Conservation (phyloP, 35 echinoderm and acorn worm genomes). For the Strongylocentrotus purpuratus region DNA sequence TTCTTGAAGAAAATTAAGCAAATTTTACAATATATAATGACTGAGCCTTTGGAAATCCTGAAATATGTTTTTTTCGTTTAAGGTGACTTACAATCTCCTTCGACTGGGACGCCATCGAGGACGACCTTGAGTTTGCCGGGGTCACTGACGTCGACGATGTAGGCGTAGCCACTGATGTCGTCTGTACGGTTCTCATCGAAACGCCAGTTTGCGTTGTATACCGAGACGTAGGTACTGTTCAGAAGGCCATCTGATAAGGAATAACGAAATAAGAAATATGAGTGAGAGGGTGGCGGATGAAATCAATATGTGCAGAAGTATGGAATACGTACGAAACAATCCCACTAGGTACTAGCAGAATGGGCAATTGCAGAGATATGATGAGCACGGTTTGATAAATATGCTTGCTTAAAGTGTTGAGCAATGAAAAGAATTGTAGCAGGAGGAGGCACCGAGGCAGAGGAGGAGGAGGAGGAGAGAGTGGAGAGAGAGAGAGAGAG, state of each 20-base stretch:
- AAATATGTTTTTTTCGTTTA: not conserved
- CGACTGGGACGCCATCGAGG: constrained; percentile 69
- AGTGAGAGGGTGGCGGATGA: too few relatives aligned
- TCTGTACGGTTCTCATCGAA: constrained; percentile 14
- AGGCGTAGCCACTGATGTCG: constrained; percentile 70
- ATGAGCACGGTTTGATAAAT: too few relatives aligned
- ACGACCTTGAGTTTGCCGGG: constrained; percentile 73
- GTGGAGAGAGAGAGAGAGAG: too few relatives aligned
- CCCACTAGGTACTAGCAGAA: too few relatives aligned
- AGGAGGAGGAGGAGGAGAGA: too few relatives aligned
- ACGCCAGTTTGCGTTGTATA: constrained; percentile 64
- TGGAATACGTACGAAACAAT: too few relatives aligned
- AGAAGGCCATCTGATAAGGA: constrained; percentile 27
- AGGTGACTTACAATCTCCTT: constrained; percentile 70
- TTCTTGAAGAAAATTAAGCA: not conserved
- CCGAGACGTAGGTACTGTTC: constrained; percentile 64
- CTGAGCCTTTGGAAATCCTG: not conserved
- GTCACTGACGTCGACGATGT: constrained; percentile 56
- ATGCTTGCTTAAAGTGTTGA: too few relatives aligned
- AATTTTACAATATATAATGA: not conserved
- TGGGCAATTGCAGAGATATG: too few relatives aligned
- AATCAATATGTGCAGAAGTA: too few relatives aligned
- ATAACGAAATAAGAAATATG: not conserved
- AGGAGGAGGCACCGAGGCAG: too few relatives aligned
- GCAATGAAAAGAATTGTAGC: too few relatives aligned